Conservation (phyloP, 1,140 invertebrate genomes). For the Drosophila guanche region DNA sequence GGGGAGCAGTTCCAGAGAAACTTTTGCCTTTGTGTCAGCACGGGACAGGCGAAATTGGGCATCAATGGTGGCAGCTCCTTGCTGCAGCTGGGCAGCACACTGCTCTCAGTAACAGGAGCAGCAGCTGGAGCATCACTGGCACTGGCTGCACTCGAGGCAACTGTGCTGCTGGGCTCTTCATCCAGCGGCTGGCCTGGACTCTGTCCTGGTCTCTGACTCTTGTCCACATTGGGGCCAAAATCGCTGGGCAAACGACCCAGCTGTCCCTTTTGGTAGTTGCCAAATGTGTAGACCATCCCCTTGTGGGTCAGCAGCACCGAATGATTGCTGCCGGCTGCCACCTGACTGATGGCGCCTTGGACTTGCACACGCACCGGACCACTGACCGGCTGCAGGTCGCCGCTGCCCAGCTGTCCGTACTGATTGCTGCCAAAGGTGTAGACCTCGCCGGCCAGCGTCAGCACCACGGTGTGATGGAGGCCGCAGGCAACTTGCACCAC, state of each 20-base stretch:
- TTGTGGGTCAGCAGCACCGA: constrained; percentile 94
- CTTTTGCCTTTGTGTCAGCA: constrained; percentile 75
- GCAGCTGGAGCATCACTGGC: constrained; percentile 2
- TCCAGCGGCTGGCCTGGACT: constrained; percentile 4
- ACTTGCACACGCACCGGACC: constrained; percentile 91
- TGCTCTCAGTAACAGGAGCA: constrained; percentile 17
- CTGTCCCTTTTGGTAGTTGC: constrained; percentile 96
- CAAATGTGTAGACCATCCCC: constrained; percentile 97
- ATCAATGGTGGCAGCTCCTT: constrained; percentile 65
- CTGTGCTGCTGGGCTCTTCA: constrained; percentile 55
- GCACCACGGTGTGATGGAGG: constrained; percentile 91
- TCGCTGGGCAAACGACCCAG: constrained; percentile 88
- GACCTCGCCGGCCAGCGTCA: constrained; percentile 87
- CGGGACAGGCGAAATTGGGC: constrained; percentile 38
- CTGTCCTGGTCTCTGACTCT: constrained; percentile 47
- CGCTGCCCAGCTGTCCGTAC: constrained; percentile 96
- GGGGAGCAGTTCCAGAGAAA: constrained; percentile 92
- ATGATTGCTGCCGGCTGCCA: constrained; percentile 97
- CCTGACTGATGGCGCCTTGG: constrained; percentile 87
- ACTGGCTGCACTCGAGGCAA: constrained; percentile 35
- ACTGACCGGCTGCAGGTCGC: constrained; percentile 90
- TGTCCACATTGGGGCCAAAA: constrained; percentile 55
- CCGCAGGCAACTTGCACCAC: constrained; percentile 94
- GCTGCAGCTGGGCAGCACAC: constrained; percentile 50
- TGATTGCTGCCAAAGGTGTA: constrained; percentile 97